Conservation (phyloP, 2,113 vertebrate species). For the Cepphus grylle region DNA sequence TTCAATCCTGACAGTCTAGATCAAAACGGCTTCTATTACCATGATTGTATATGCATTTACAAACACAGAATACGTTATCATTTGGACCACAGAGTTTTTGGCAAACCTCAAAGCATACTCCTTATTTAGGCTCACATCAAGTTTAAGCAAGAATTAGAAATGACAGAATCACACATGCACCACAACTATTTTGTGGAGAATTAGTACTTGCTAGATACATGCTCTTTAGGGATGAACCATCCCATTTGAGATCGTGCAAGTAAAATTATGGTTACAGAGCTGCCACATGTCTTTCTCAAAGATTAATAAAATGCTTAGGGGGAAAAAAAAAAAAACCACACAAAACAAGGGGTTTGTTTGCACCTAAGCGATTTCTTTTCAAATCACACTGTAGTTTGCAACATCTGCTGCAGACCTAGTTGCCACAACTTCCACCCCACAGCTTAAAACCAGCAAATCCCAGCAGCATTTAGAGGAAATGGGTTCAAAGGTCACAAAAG, state of each 20-base stretch:
- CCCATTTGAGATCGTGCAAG: neutral
- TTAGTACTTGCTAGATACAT: neutral
- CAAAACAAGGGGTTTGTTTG: neutral
- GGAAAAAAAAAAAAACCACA: neutral
- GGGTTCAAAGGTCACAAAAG: neutral
- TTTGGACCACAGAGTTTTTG: neutral
- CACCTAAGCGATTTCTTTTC: neutral
- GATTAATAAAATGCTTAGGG: neutral
- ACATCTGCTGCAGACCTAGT: neutral
- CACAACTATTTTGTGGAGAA: neutral
- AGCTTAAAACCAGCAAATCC: neutral
- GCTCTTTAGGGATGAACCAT: neutral
- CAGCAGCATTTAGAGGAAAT: neutral
- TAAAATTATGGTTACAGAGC: neutral
- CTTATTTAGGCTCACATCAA: neutral
- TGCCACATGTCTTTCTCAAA: neutral
- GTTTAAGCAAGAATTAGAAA: neutral
- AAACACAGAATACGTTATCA: neutral
- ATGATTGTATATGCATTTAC: neutral
- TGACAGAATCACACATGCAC: neutral
- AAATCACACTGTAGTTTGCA: neutral
- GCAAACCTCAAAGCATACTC: neutral
- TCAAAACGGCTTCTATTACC: neutral
- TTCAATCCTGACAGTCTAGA: constrained; percentile 23
- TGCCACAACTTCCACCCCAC: neutral